Conservation (phyloP, 1,140 invertebrate genomes). For the Neodiprion fabricii region DNA sequence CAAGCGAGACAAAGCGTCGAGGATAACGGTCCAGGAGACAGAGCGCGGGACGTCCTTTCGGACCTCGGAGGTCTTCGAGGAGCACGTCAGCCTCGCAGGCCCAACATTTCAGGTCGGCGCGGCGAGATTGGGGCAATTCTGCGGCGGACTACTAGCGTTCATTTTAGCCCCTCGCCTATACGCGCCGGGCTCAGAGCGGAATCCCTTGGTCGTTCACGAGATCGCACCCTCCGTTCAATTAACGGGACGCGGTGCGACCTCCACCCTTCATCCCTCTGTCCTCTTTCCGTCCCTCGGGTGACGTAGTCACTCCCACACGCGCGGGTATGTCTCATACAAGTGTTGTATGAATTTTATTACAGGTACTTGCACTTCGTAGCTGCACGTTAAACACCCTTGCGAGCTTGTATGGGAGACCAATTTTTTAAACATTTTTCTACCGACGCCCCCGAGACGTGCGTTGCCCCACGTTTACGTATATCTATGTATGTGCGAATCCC, state of each 20-base stretch:
- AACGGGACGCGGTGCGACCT: constrained; percentile 30
- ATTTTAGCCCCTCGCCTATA: constrained; percentile 16
- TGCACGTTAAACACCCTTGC: no score
- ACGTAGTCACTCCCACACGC: not conserved
- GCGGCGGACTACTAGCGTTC: constrained; percentile 38
- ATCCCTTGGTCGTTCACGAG: constrained; percentile 30
- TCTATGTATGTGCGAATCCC: not conserved
- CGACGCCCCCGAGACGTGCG: not conserved
- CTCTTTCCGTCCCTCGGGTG: not conserved
- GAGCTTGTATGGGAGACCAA: no score
- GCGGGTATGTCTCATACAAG: not conserved
- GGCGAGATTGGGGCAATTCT: constrained; percentile 41
- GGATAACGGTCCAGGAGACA: not conserved
- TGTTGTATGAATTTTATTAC: no score
- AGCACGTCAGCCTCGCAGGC: not conserved
- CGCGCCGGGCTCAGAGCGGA: constrained; percentile 1
- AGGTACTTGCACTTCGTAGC: not conserved
- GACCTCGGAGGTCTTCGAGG: no score
- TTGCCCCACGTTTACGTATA: not conserved
- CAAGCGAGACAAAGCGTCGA: not conserved
- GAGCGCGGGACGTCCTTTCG: not conserved
- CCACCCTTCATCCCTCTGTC: constrained; percentile 20
- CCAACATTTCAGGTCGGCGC: not conserved
- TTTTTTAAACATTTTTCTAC: not conserved
- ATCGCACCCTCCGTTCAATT: constrained; percentile 38